Conservation (phyloP, 2,888 invertebrate genomes). For the Eumacrocentrus americanus region DNA sequence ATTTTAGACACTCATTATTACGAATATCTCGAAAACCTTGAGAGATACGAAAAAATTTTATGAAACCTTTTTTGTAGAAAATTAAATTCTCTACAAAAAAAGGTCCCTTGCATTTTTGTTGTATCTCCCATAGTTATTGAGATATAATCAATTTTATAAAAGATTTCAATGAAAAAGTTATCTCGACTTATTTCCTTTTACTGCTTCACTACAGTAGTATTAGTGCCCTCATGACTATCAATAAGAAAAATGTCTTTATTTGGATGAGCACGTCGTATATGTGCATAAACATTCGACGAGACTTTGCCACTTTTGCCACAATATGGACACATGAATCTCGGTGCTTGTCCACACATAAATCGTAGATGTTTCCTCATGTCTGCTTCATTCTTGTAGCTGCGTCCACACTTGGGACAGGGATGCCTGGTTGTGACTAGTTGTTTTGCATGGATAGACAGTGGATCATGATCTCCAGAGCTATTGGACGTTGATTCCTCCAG, state of each 20-base stretch:
- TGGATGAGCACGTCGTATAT: slow-evolving; percentile 50
- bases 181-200: background rate
- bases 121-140: no score
- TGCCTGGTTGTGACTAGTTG: slow-evolving; percentile 6
- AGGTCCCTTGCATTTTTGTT: no score
- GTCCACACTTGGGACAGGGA: slow-evolving; percentile 44
- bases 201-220: background rate
- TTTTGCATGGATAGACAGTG: background rate
- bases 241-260: slow-evolving; percentile 49
- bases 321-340: slow-evolving; percentile 59
- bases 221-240: slow-evolving; percentile 49
- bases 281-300: slow-evolving; percentile 55
- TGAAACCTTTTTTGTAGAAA: background rate
- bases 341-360: slow-evolving; percentile 60
- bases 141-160: background rate
- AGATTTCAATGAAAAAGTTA: no score
- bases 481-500: slow-evolving; percentile 7
- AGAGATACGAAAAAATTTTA: background rate
- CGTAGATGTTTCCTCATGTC: slow-evolving; percentile 58
- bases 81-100: no score
- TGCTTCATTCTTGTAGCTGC: slow-evolving; percentile 49
- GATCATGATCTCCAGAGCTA: background rate
- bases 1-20: no score
- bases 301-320: slow-evolving; percentile 55
- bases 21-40: no score